A percentile compares a stretch with the other conserved stretches of the same genome.
phyloP scores from a whole-genome alignment of 2,888 invertebrate genomes.

The Callosobruchus maculatus region DNA sequence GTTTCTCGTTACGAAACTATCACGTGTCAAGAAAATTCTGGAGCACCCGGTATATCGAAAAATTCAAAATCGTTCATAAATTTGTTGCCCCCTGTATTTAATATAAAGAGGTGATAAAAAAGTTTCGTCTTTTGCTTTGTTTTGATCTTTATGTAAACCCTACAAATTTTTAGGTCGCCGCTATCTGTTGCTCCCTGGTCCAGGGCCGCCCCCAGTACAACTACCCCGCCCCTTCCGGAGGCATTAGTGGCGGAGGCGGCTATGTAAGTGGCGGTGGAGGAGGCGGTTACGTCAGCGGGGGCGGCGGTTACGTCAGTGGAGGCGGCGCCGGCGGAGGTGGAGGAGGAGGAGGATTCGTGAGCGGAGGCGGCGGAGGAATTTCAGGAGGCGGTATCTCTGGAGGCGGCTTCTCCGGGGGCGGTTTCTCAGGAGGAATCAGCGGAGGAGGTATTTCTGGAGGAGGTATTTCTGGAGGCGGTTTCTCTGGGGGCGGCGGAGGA shows the following conservation, averaged over 20 bases:
- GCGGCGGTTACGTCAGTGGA: constrained; percentile 18
- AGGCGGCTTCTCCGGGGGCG: constrained; percentile 22
- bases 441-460: constrained; percentile 30
- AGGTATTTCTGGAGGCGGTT: constrained; percentile 44
- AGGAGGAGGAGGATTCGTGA: constrained; percentile 51
- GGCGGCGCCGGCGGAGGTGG: constrained; percentile 42
- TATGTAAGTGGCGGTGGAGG: constrained; percentile 21
- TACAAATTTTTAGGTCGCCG: constrained; percentile 29
- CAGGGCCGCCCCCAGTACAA: constrained; percentile 61
- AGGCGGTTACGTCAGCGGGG: constrained; percentile 23
- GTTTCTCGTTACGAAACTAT: too few relatives aligned
- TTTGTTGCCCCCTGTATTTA: too few relatives aligned
- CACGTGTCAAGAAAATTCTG: too few relatives aligned
- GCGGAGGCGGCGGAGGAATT: constrained; percentile 22
- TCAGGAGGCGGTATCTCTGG: constrained; percentile 11
- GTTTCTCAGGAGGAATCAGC: constrained; percentile 22
- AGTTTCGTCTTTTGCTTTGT: neutral
- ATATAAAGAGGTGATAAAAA: too few relatives aligned
- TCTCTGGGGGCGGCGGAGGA: constrained; percentile 49
- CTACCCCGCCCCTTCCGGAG: constrained; percentile 51
- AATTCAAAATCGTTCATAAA: too few relatives aligned
- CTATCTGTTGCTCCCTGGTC: constrained; percentile 53
- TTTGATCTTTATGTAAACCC: neutral
- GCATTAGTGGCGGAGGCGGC: constrained; percentile 35
- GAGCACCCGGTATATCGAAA: too few relatives aligned